These are phyloP conservation scores for Microcebus griseorufus DNA, from an alignment of 2,113 vertebrate species.

Conservation along the genomic window DNA sequence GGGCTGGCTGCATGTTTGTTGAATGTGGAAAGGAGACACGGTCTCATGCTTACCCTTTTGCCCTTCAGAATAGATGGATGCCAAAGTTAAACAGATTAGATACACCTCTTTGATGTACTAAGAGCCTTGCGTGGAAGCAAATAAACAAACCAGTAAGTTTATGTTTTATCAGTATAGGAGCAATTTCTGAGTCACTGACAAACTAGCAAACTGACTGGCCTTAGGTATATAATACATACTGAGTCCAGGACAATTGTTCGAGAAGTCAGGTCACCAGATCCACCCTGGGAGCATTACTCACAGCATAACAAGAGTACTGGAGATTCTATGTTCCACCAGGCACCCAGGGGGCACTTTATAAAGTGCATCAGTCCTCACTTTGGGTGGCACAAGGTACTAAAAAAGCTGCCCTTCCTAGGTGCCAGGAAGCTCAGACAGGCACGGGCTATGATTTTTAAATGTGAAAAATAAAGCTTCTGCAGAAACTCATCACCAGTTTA, in stretches of 20 bases:
- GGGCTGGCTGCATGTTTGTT: not conserved
- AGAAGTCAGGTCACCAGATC: not conserved
- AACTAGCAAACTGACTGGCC: not conserved
- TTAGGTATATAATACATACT: not conserved
- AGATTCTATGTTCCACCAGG: not conserved
- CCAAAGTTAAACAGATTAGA: conserved; percentile 11
- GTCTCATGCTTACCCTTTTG: not conserved
- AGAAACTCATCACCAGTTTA: not conserved
- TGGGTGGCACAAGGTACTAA: not conserved
- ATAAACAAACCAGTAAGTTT: not conserved
- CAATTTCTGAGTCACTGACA: not conserved
- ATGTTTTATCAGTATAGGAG: not conserved
- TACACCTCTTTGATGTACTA: conserved; percentile 34
- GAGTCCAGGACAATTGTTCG: not conserved
- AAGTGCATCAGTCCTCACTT: not conserved
- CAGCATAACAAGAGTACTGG: fast-evolving
- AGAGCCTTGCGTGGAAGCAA: not conserved
- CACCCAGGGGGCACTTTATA: not conserved
- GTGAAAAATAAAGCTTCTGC: not conserved
- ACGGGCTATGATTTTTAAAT: not conserved
- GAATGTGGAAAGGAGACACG: not conserved
- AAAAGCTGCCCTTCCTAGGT: not conserved
- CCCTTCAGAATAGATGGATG: not conserved
- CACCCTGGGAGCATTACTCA: not conserved
- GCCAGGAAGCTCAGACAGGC: not conserved